Conservation (phyloP, 2,113 vertebrate genomes). For the Empidonax traillii region DNA sequence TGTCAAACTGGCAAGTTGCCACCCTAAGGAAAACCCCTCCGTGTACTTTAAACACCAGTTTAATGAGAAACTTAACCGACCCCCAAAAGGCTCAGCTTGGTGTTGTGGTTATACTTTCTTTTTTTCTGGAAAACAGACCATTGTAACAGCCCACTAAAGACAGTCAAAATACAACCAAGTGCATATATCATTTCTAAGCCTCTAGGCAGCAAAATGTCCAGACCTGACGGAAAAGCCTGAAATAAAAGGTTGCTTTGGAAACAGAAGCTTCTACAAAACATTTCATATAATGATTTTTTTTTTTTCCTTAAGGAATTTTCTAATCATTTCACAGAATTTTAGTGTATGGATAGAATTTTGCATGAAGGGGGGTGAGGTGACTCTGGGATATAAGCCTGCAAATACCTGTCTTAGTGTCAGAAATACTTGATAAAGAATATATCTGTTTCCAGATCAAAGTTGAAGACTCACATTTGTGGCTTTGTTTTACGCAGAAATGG, state of each 20-base stretch:
- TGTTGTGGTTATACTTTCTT: not conserved
- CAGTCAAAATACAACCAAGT: not conserved
- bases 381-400: not conserved
- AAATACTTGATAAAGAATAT: not conserved
- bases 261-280: not conserved
- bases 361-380: not conserved
- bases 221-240: not conserved
- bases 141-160: not conserved
- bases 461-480: not conserved
- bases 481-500: not conserved
- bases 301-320: not conserved
- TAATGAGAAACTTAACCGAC: not conserved
- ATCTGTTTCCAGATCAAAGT: not conserved
- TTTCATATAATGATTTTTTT: not conserved
- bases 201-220: not conserved
- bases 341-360: not conserved
- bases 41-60: not conserved
- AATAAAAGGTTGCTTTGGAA: not conserved
- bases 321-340: not conserved
- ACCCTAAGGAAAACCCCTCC: not conserved
- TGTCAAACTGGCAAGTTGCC: not conserved
- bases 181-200: not conserved
- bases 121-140: not conserved
- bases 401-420: not conserved
- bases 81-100: not conserved